Base-by-base conservation (phyloP, 2,113 vertebrate species). In the Ardeotis arabs region DNA sequence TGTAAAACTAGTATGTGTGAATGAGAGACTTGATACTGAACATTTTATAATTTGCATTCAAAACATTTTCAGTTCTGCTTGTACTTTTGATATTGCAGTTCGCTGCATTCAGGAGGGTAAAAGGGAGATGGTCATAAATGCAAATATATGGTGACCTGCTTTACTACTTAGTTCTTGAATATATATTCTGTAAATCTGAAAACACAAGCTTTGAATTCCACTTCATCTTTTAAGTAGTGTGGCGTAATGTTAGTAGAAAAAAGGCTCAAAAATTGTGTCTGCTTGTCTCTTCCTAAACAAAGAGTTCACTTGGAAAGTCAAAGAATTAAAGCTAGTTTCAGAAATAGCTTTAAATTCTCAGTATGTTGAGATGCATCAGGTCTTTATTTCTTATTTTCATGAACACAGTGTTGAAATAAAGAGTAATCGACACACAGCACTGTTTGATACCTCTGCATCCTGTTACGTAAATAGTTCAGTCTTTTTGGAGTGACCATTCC, bases 341-440 rank as follows among this genome's bases (percentile, higher is more conserved):
- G 84, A 96, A 94, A 86, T 14, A 85, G 49, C 41, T 87, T 90
- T 82, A 84, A 68, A 84, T 93, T 84, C n/a, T 77, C 18, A 55
- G 16, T 50, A 33, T 85, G 39, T 76, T 67, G 55, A 80, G n/a
- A 70, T 68, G 9, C 14, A 77, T 83, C 28, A 69, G 13, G 12
- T 59, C 37, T 80, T 69, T 80, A 66, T 68, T 86, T 76, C 39
- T 68, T 63, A 53, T 56, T 88, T 92, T 90, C 77, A 72, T 63
- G 52, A 76, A 50, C 12, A 59, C 20, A 29, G 6, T 55, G 47
- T 67, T 90, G 37, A 84, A 94, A 75, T 58, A 60, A 13, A 47
- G 74, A 62, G 31, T 50, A 78, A 47, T 59, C 79, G 13, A 56
- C 22, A 44, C 44, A 25, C 45, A 55, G 29, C 62, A 37, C 10